Conservation (phyloP, 35 echinoderm and acorn worm species). For the Lytechinus pictus region DNA sequence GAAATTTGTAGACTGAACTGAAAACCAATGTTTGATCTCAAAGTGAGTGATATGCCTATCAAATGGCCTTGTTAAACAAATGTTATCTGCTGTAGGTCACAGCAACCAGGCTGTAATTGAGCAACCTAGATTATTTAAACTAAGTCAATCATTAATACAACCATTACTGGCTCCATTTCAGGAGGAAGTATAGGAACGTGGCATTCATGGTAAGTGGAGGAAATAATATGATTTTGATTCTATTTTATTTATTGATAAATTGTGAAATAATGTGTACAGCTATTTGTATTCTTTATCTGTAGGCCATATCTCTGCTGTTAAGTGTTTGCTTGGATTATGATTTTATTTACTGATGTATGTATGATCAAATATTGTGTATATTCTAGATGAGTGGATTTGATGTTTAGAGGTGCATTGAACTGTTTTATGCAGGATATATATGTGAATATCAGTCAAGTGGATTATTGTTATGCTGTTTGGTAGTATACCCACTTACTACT, state of each 20-base stretch:
- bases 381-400: neutral
- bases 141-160: neutral
- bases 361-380: neutral
- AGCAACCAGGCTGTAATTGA: neutral
- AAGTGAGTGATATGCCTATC: neutral
- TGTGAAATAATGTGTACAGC: neutral
- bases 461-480: neutral
- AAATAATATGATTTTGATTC: neutral
- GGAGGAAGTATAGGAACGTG: neutral
- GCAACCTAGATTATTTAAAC: neutral
- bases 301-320: neutral
- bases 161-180: neutral
- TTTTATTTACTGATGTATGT: neutral
- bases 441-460: neutral
- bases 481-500: no score
- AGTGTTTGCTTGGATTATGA: neutral
- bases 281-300: no score
- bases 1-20: neutral
- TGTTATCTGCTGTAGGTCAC: slow-evolving; percentile 37
- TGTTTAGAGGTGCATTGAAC: neutral
- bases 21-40: neutral
- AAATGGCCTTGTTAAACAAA: neutral
- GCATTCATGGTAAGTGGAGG: neutral
- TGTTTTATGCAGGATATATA: neutral
- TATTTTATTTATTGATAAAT: neutral